A percentile compares a stretch with the other conserved stretches of the same genome.
phyloP scores from a whole-genome alignment of 2,888 invertebrate genomes.

The Hydrotaea diabolus region DNA sequence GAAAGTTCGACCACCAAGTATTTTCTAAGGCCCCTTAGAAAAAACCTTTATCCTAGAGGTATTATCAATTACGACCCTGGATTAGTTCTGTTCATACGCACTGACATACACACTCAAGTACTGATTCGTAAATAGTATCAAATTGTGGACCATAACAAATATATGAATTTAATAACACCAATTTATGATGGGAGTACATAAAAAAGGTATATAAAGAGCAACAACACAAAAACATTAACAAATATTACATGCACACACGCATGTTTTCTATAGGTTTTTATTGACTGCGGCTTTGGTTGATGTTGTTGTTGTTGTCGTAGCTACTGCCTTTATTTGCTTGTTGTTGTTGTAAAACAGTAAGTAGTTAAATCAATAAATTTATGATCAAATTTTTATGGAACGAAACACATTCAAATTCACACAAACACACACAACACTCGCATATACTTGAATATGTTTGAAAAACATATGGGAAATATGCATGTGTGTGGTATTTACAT shows the following conservation, averaged over 20 bases:
- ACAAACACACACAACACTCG: neutral
- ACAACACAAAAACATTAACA: conserved; percentile 12
- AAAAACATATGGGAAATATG: neutral
- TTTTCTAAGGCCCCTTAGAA: too few species aligned
- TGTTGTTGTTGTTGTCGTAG: neutral
- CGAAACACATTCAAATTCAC: neutral
- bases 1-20: too few species aligned
- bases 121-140: conserved; percentile 15
- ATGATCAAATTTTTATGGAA: conserved; percentile 23
- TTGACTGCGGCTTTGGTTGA: neutral
- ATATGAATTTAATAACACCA: conserved; percentile 42
- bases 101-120: neutral
- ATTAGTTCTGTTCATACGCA: too few species aligned
- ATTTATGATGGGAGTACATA: conserved; percentile 33
- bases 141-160: conserved; percentile 32
- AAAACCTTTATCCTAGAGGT: too few species aligned
- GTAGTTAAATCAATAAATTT: conserved; percentile 47
- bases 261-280: conserved; percentile 13
- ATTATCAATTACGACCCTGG: too few species aligned
- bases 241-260: conserved; percentile 1
- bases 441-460: neutral
- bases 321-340: too few species aligned
- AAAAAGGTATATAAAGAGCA: conserved; percentile 6
- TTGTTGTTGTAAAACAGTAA: conserved; percentile 12
- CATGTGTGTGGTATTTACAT: neutral